These are phyloP conservation scores for Entomobrya multifasciata DNA, from an alignment of 2,888 invertebrate genomes.

Conservation along the genomic window DNA sequence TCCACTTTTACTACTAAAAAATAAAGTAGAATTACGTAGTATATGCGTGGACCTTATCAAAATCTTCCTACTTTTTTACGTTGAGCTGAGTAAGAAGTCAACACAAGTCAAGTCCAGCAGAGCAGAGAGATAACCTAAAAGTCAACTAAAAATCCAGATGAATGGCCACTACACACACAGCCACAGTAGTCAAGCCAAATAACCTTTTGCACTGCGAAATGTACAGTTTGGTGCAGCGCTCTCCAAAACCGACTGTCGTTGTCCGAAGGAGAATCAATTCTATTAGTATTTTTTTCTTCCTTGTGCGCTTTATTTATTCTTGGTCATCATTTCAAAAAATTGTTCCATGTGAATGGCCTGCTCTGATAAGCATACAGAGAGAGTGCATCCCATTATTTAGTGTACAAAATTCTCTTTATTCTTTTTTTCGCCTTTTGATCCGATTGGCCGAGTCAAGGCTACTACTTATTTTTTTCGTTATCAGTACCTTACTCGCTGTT, in stretches of 20 bases:
- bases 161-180: conserved; percentile 17
- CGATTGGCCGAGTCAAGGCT: not conserved
- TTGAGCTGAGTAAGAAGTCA: conserved; percentile 43
- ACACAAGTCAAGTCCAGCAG: conserved; percentile 33
- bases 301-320: not conserved
- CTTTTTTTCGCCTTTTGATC: not conserved
- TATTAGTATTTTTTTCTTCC: not conserved
- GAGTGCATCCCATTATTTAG: not conserved
- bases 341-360: conserved; percentile 31
- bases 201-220: conserved; percentile 6
- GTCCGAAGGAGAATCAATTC: conserved; percentile 40
- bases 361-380: conserved; percentile 10
- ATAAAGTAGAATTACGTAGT: not conserved
- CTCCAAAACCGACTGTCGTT: not conserved
- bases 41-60: too few relatives aligned
- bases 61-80: not conserved
- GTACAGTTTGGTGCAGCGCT: not conserved
- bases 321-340: conserved; percentile 9
- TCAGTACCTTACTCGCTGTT: not conserved
- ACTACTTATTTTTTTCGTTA: not conserved
- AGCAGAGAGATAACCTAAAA: conserved; percentile 13
- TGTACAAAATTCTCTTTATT: not conserved
- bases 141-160: conserved; percentile 18
- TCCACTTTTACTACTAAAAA: conserved; percentile 17
- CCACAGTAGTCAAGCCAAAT: too few relatives aligned